phyloP scores from a whole-genome alignment of 1,140 invertebrate species.

The Sipha flava region DNA sequence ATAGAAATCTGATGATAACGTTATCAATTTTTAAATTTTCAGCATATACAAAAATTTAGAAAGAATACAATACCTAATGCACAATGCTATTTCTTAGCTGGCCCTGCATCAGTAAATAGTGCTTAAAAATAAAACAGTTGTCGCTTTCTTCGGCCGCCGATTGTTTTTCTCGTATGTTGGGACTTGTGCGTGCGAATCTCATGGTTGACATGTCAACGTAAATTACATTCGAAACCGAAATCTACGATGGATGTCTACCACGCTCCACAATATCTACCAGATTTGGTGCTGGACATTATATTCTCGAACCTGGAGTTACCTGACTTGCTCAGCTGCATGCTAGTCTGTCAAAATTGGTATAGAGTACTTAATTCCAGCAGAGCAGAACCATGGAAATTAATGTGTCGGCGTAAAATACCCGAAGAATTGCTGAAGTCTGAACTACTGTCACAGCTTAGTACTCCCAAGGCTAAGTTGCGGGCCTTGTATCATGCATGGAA shows the following conservation, averaged over 20 bases:
- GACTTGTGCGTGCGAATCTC: neutral
- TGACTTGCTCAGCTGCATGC: conserved; percentile 77
- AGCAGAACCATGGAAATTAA: conserved; percentile 88
- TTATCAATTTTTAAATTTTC: neutral
- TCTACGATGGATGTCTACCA: neutral
- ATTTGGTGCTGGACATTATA: conserved; percentile 82
- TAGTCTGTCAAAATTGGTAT: conserved; percentile 93
- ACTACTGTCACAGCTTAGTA: conserved; percentile 76
- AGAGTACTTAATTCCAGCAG: conserved; percentile 85
- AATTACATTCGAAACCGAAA: neutral
- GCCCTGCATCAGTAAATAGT: no score
- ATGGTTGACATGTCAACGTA: neutral
- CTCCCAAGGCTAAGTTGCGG: conserved; percentile 88
- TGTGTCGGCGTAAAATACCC: conserved; percentile 77
- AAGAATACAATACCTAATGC: no score
- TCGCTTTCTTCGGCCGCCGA: neutral
- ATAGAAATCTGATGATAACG: no score
- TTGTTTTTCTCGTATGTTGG: neutral
- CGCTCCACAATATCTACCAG: conserved; percentile 46
- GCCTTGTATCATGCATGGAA: conserved; percentile 96
- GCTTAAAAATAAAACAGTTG: no score
- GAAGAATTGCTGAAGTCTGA: conserved; percentile 89
- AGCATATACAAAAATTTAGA: no score
- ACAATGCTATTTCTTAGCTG: no score
- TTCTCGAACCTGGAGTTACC: conserved; percentile 85